Base-by-base conservation (phyloP, 1,140 invertebrate species). In the Papilio helenus region DNA sequence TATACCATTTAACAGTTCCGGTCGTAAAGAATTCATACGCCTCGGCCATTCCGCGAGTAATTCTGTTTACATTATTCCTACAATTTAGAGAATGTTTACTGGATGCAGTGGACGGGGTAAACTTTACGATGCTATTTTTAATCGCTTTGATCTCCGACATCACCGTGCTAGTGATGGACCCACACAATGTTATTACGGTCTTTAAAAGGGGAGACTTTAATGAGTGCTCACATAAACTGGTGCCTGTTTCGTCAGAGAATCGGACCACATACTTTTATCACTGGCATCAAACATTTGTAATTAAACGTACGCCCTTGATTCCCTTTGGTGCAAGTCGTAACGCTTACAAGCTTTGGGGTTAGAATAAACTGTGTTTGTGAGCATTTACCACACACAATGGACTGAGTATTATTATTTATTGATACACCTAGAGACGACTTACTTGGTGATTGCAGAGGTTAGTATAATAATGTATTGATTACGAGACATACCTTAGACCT, bases 1-100 rank as follows among this genome's bases (percentile, higher is more conserved):
- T 44, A 44, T 29, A 74, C 72, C 51, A 65, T 83, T 83, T 79
- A 83, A 81, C 80, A 79, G 80, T 81, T 81, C 82, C 55, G 74
- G 61, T 81, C 79, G 76, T 79, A 83, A 81, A 79, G 34, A 51
- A 77, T 79, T 81, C 55, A 71, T 55, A 77, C 71, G 77, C 76
- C 73, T 10, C 58, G 74, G 46, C 81, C 82, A 81, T 81, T 84
- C 83, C 58, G 76, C 81, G 39, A 81, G 46, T 79, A 74, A 79
- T 80, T 74, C 49, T 88, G 88, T 89, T 89, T 88, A 88, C 83
- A 83, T 80, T 81, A 79, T 74, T 74, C 42, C 77, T 86, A 84
- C 83, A 88, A 90, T 89, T 86, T 89, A 83, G 80, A 83, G 83
- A 88, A 86, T 84, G 87, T 89, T 89, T 86, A 87, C 80, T 79